These are phyloP conservation scores for Aphrocallistes beatrix DNA, from an alignment of 37 sponge, comb jelly and placozoan species.

Conservation along the genomic window DNA sequence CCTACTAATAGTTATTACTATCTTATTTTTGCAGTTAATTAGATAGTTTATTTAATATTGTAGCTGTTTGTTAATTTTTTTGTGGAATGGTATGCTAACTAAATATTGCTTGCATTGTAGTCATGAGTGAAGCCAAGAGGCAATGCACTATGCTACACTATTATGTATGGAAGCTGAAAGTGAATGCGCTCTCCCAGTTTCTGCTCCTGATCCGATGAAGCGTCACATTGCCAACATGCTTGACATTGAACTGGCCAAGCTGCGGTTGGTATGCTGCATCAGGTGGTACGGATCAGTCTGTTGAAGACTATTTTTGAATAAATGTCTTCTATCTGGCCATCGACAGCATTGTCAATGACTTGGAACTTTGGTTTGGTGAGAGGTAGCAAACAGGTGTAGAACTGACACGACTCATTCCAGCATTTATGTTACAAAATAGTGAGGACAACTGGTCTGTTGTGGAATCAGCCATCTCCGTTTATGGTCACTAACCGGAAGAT, in stretches of 20 bases:
- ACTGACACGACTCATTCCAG: conserved; percentile 9
- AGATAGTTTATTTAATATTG: too few species aligned
- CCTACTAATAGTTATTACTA: too few species aligned
- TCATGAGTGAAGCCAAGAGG: too few species aligned
- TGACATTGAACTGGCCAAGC: conserved; percentile 15
- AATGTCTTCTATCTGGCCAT: conserved; percentile 13
- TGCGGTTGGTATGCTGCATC: background rate
- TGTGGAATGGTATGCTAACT: too few species aligned
- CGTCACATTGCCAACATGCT: background rate
- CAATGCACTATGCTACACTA: too few species aligned
- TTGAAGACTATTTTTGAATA: conserved; percentile 11
- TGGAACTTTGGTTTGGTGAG: conserved; percentile 13
- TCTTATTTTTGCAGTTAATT: too few species aligned
- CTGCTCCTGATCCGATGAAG: too few species aligned
- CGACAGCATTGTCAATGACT: conserved; percentile 17
- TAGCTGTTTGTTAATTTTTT: too few species aligned
- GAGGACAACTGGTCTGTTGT: conserved; percentile 4
- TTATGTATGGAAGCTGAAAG: too few species aligned
- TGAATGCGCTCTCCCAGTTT: too few species aligned
- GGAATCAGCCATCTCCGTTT: conserved; percentile 10
- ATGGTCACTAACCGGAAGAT: conserved; percentile 2
- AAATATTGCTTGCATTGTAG: too few species aligned
- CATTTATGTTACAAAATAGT: conserved; percentile 1
- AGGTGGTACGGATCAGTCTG: conserved; percentile 19
- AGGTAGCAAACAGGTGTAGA: background rate